Percentiles rank a stretch among this genome's conserved stretches.
phyloP scores from a whole-genome alignment of 2,888 invertebrate genomes.

The Pristionchus japonicus region DNA sequence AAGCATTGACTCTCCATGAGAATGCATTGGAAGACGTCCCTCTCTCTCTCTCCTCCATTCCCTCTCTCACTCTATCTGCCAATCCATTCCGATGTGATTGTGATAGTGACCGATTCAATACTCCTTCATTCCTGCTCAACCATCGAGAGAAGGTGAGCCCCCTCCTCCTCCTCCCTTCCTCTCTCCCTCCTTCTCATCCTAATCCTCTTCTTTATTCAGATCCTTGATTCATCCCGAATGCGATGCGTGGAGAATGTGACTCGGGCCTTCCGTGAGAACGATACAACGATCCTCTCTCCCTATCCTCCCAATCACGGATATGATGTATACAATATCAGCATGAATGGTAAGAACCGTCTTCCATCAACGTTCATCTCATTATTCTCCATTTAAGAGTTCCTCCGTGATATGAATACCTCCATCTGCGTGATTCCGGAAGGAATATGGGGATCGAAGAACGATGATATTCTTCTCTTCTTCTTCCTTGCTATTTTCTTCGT shows the following conservation, averaged over 20 bases:
- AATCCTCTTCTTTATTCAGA: conserved; percentile 43
- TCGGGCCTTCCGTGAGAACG: conserved; percentile 66
- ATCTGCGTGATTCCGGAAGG: conserved; percentile 66
- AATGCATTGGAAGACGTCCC: conserved; percentile 62
- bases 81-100: conserved; percentile 75
- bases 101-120: conserved; percentile 50
- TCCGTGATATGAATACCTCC: conserved; percentile 61
- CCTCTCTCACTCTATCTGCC: conserved; percentile 59
- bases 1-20: conserved; percentile 63
- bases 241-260: conserved; percentile 73
- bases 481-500: conserved; percentile 54
- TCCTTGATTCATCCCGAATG: conserved; percentile 64
- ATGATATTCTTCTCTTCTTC: conserved; percentile 57
- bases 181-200: background rate
- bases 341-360: conserved; percentile 57
- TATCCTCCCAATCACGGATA: conserved; percentile 67
- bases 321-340: conserved; percentile 69
- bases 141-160: conserved; percentile 48
- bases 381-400: conserved; percentile 64
- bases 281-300: conserved; percentile 69
- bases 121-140: conserved; percentile 55
- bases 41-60: conserved; percentile 51
- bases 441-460: conserved; percentile 66
- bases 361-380: background rate
- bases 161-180: background rate